phyloP scores from a whole-genome alignment of 2,113 vertebrate species.

The Mastomys coucha region DNA sequence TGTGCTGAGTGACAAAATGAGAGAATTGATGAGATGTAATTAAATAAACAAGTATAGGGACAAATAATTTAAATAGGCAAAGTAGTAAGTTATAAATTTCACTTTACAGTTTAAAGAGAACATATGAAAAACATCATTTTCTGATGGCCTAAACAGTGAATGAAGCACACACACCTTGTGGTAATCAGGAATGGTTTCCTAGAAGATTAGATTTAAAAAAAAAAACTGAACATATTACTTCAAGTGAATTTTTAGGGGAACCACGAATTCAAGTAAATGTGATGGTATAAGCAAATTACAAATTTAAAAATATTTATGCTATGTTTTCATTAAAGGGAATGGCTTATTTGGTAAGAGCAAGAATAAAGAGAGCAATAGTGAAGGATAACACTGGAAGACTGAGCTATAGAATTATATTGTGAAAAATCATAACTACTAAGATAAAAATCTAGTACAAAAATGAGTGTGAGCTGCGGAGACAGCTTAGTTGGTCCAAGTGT shows the following conservation, averaged over 20 bases:
- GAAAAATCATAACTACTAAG: background rate
- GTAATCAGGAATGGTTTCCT: background rate
- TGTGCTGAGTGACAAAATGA: background rate
- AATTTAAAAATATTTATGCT: background rate
- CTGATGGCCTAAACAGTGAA: background rate
- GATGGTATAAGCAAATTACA: background rate
- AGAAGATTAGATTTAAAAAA: background rate
- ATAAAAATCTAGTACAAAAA: background rate
- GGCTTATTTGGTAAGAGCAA: background rate
- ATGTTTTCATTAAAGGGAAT: background rate
- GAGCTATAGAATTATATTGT: background rate
- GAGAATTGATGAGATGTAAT: background rate
- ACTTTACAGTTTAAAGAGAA: background rate
- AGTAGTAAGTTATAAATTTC: background rate
- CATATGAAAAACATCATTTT: background rate
- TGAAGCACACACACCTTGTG: background rate
- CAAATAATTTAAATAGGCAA: slow-evolving; percentile 11
- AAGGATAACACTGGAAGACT: background rate
- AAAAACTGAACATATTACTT: background rate
- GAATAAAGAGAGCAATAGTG: background rate
- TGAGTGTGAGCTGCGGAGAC: background rate
- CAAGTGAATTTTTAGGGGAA: background rate
- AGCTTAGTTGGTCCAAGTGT: background rate
- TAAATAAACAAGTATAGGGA: background rate
- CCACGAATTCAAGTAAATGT: background rate